A percentile compares a stretch with the other conserved stretches of the same genome.
Evolutionary conservation across 2,113 vertebrate species (phyloP).

Genomic region (Accipiter cooperii): DNA sequence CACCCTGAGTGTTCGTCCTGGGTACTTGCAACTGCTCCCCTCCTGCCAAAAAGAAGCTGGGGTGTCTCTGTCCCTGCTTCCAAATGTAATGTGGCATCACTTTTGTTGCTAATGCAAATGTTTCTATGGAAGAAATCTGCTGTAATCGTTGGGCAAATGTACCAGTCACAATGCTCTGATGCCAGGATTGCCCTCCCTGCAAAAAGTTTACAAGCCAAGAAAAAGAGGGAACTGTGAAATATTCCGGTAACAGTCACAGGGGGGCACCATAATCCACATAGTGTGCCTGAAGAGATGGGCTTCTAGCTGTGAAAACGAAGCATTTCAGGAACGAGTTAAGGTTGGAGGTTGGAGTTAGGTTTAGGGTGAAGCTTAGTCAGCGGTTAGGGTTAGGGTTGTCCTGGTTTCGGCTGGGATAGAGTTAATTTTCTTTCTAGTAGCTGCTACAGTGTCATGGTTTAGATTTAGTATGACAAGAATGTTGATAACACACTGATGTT

Average conservation of each 20-base stretch:
- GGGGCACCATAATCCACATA: neutral
- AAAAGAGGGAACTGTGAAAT: neutral
- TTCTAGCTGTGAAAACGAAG: neutral
- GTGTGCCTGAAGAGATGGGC: rapidly evolving
- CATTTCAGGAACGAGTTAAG: neutral
- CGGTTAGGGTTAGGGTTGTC: too few relatives aligned
- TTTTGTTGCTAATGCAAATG: neutral
- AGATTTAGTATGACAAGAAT: too few relatives aligned
- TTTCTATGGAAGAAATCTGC: neutral
- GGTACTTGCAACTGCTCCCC: neutral
- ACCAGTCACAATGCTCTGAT: neutral
- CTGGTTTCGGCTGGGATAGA: neutral
- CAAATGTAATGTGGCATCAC: neutral
- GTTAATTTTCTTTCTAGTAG: neutral
- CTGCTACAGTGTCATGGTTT: too few relatives aligned
- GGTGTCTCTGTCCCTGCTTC: neutral
- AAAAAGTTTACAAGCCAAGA: neutral
- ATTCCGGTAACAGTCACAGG: neutral
- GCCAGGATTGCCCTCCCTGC: neutral
- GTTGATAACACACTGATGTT: too few relatives aligned
- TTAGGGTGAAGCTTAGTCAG: neutral
- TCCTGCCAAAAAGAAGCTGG: neutral
- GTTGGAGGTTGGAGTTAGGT: neutral
- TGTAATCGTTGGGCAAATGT: neutral
- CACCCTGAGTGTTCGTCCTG: neutral